Evolutionary conservation across 2,113 vertebrate species (phyloP).

Genomic region (Indicator indicator): DNA sequence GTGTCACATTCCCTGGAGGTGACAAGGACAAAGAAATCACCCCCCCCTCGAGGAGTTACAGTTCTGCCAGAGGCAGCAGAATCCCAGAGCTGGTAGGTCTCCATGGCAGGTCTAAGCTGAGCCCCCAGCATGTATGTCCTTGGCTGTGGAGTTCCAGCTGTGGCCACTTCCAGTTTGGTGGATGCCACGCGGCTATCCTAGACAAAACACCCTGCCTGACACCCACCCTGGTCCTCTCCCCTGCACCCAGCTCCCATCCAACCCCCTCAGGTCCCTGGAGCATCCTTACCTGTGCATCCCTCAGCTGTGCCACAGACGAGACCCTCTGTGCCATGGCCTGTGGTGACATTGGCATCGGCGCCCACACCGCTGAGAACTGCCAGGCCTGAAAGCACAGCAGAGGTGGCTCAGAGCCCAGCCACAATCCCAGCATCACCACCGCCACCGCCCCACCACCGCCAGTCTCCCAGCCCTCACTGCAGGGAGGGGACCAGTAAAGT

Average conservation of each 20-base stretch:
- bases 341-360: neutral
- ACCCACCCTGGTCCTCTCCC: neutral
- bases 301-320: neutral
- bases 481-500: neutral
- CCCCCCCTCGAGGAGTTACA: accelerated
- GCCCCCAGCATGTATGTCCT: neutral
- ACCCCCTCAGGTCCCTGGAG: accelerated
- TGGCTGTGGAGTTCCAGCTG: neutral
- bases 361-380: neutral
- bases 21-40: neutral
- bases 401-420: neutral
- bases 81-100: neutral
- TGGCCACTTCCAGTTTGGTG: neutral
- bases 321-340: neutral
- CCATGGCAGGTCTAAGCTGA: neutral
- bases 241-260: accelerated
- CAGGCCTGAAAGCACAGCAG: neutral
- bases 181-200: accelerated
- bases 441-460: accelerated
- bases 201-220: neutral
- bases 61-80: neutral
- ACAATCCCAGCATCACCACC: neutral
- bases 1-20: neutral
- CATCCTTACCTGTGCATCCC: conserved; percentile 3
- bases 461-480: neutral